These are phyloP conservation scores for Burhinus oedicnemus DNA, from an alignment of 2,113 vertebrate genomes.

Conservation along the genomic window DNA sequence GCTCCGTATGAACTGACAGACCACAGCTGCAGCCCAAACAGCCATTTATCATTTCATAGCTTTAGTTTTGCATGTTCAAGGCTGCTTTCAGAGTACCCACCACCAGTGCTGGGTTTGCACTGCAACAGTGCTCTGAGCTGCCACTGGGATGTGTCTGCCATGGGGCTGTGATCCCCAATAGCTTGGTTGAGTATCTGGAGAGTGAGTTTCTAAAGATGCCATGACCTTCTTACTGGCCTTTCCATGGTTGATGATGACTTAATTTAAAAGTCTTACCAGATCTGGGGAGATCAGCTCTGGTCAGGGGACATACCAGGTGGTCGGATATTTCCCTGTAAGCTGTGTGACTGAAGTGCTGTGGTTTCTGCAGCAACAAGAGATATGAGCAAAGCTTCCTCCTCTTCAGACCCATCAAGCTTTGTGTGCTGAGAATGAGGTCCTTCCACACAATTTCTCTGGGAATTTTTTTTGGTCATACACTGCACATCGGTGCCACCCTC, in stretches of 20 bases:
- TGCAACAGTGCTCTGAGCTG: neutral
- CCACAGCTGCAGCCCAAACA: accelerated
- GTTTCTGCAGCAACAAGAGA: neutral
- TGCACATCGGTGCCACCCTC: neutral
- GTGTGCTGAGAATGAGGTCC: neutral
- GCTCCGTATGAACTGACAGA: neutral
- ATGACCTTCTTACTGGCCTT: neutral
- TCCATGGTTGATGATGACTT: neutral
- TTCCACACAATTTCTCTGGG: neutral
- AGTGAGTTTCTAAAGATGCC: neutral
- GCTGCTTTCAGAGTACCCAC: neutral
- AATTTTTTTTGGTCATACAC: accelerated
- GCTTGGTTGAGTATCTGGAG: no score
- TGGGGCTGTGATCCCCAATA: neutral
- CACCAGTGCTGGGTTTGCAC: neutral
- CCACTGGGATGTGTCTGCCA: neutral
- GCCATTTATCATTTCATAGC: neutral
- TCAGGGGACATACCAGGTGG: neutral
- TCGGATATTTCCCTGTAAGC: neutral
- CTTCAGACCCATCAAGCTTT: neutral
- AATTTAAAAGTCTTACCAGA: neutral
- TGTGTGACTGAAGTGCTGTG: neutral
- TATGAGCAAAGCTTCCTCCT: neutral
- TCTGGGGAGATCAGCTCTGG: neutral
- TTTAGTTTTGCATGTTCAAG: neutral